Conservation (phyloP, 2,888 invertebrate species). For the Charanyca ferruginea region DNA sequence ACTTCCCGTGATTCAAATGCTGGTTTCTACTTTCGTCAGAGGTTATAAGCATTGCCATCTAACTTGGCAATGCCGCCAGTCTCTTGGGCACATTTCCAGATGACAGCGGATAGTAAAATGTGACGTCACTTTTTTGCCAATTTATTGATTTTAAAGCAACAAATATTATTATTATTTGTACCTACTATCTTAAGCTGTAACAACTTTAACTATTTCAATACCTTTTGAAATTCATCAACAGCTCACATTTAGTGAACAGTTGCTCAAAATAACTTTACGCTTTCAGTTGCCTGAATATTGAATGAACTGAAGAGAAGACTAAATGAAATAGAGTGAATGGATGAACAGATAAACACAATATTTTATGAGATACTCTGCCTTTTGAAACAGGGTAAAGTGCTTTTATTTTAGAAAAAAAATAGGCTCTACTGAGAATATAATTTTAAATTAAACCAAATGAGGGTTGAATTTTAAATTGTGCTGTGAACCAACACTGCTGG, state of each 20-base stretch:
- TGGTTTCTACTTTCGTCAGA: no score
- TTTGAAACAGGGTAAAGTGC: not conserved
- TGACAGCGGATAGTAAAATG: no score
- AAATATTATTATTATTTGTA: no score
- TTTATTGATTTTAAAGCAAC: no score
- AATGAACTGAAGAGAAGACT: conserved; percentile 4
- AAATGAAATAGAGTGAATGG: conserved; percentile 11
- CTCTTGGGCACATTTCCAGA: no score
- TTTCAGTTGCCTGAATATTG: conserved; percentile 26
- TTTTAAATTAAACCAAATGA: conserved; percentile 23
- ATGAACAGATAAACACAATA: conserved; percentile 15
- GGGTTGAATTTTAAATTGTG: conserved; percentile 19
- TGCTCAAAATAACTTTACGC: conserved; percentile 7
- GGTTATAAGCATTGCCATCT: no score
- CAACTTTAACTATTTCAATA: not conserved
- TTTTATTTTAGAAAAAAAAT: conserved; percentile 1
- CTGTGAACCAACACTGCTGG: conserved; percentile 17
- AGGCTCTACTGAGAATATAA: not conserved
- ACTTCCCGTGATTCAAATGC: no score
- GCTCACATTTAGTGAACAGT: not conserved
- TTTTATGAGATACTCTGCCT: conserved; percentile 20
- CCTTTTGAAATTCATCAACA: not conserved
- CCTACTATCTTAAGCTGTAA: not conserved
- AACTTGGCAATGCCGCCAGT: no score
- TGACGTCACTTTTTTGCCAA: no score